Percentiles rank a stretch among this genome's conserved stretches.
Conservation (phyloP, 1,140 invertebrate species). For the Drosophila azteca region DNA sequence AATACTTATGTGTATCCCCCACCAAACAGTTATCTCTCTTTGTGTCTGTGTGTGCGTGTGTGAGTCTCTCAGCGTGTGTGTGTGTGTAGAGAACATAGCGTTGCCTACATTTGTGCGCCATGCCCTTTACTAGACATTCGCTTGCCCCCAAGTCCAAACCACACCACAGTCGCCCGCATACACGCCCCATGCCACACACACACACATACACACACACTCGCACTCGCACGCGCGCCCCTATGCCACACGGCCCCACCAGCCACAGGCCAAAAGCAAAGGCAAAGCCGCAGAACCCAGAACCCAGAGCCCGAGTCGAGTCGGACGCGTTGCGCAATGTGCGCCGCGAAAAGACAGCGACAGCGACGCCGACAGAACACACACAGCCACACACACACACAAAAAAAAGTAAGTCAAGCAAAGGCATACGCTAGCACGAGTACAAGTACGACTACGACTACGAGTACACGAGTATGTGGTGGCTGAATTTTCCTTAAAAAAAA, state of each 20-base stretch:
- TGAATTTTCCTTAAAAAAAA: constrained; percentile 29
- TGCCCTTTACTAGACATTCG: constrained; percentile 43
- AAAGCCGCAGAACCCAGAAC: constrained; percentile 28
- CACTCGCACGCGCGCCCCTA: constrained; percentile 6
- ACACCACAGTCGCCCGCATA: too few species aligned
- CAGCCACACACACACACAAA: constrained; percentile 1
- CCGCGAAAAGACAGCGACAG: constrained; percentile 56
- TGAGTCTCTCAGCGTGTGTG: background rate
- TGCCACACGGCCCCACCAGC: constrained; percentile 13
- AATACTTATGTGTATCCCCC: constrained; percentile 18
- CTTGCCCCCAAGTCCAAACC: constrained; percentile 6
- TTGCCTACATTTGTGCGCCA: constrained; percentile 73
- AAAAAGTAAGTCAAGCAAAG: constrained; percentile 63
- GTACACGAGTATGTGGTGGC: background rate
- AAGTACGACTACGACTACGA: too few species aligned
- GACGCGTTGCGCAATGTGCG: constrained; percentile 72
- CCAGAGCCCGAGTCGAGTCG: constrained; percentile 43
- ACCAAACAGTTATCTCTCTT: constrained; percentile 3
- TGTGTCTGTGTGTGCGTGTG: constrained; percentile 3
- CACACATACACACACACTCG: constrained; percentile 1
- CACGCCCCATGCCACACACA: background rate
- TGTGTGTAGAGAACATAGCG: constrained; percentile 3
- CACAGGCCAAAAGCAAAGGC: constrained; percentile 19
- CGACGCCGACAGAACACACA: constrained; percentile 20
- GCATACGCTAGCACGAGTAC: too few species aligned